phyloP scores from a whole-genome alignment of 2,797 vertebrate species.

The Serranus cabrilla region DNA sequence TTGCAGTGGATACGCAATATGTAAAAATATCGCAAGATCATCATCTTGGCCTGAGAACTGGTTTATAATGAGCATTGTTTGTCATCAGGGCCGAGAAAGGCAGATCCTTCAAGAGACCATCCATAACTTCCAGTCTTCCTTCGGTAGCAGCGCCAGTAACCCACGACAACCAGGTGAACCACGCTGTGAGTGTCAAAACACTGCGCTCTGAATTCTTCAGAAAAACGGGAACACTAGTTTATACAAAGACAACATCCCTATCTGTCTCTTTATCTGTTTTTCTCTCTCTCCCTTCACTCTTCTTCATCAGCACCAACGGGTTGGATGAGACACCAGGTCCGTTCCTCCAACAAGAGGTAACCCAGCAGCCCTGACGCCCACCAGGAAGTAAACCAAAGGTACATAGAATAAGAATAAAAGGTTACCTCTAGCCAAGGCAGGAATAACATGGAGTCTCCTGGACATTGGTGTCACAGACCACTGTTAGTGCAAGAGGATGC shows the following conservation, averaged over 20 bases:
- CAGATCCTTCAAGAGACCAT: constrained; percentile 99
- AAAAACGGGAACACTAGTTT: not conserved
- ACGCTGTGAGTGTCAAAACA: constrained; percentile 85
- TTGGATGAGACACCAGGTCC: constrained; percentile 88
- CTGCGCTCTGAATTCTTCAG: not conserved
- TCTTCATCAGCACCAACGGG: constrained; percentile 82
- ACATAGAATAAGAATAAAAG: constrained; percentile 29
- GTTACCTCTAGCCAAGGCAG: constrained; percentile 21
- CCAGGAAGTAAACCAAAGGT: constrained; percentile 39
- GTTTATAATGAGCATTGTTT: constrained; percentile 13
- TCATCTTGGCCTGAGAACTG: not conserved
- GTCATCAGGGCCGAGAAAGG: constrained; percentile 93
- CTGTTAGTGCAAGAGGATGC: constrained; percentile 29
- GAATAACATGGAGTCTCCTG: constrained; percentile 31
- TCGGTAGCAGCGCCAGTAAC: constrained; percentile 98
- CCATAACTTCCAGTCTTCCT: constrained; percentile 98
- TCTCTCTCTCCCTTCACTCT: not conserved
- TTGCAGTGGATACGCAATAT: not conserved
- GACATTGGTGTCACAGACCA: constrained; percentile 42
- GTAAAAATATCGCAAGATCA: not conserved
- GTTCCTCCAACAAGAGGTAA: constrained; percentile 87
- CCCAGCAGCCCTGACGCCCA: not conserved
- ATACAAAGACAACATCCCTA: not conserved
- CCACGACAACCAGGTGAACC: constrained; percentile 89
- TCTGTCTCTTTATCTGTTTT: not conserved